Conservation (phyloP, 2,888 invertebrate genomes). For the Neocrepidodera transversa region DNA sequence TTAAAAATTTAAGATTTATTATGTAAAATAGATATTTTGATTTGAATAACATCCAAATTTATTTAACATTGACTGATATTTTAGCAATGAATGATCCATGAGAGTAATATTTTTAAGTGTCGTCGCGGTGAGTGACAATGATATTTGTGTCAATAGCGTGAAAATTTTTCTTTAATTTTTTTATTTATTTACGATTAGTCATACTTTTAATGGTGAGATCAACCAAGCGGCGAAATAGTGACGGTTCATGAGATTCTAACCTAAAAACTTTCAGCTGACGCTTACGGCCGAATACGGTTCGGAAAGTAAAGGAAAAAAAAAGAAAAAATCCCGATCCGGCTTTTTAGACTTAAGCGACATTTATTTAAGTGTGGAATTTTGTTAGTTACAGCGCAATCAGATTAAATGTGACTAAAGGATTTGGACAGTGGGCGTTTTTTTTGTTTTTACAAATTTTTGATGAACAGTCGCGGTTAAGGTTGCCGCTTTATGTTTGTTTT, state of each 20-base stretch:
- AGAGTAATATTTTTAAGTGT: no score
- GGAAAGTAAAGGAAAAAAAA: slow-evolving; percentile 27
- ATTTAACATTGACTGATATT: no score
- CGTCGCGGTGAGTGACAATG: slow-evolving; percentile 39
- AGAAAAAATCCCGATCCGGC: slow-evolving; percentile 14
- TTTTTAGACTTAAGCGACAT: slow-evolving; percentile 23
- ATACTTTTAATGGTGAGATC: slow-evolving; percentile 42
- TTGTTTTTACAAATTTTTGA: slow-evolving; percentile 10
- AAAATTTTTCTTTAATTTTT: slow-evolving; percentile 40
- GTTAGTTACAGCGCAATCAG: slow-evolving; percentile 26
- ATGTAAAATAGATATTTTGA: no score
- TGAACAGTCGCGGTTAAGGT: slow-evolving; percentile 6
- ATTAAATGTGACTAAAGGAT: slow-evolving; percentile 29
- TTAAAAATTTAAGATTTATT: no score
- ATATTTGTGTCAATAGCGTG: slow-evolving; percentile 51
- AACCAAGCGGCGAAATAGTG: slow-evolving; percentile 40
- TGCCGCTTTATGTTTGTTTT: slow-evolving; percentile 18
- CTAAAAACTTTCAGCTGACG: slow-evolving; percentile 24
- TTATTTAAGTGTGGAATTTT: slow-evolving; percentile 30
- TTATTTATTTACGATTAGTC: slow-evolving; percentile 43
- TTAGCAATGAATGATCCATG: no score
- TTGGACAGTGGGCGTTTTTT: slow-evolving; percentile 10
- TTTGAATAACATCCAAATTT: no score
- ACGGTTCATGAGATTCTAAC: slow-evolving; percentile 40
- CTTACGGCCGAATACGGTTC: slow-evolving; percentile 33